Evolutionary conservation across 2,113 vertebrate genomes (phyloP).

Genomic region (Ciconia stormi): DNA sequence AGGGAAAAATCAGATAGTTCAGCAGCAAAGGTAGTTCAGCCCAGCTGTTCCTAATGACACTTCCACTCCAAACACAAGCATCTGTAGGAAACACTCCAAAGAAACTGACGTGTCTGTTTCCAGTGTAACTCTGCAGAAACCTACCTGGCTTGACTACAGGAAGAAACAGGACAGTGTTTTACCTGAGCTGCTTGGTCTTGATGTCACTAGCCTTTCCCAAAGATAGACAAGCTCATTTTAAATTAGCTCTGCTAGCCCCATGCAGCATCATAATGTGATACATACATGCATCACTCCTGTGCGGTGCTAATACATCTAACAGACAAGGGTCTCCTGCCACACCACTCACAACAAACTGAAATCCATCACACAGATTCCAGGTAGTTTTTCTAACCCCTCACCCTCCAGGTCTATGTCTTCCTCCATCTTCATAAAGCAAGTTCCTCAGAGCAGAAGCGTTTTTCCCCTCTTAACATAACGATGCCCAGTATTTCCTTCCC

Average conservation of each 20-base stretch:
- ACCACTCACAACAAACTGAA: not conserved
- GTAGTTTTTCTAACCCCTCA: not conserved
- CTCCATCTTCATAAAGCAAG: not conserved
- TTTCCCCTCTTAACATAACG: not conserved
- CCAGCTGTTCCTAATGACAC: not conserved
- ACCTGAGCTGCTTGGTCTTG: not conserved
- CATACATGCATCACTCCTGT: rapidly evolving
- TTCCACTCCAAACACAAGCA: not conserved
- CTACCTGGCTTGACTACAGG: not conserved
- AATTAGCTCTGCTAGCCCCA: not conserved
- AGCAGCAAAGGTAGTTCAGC: not conserved
- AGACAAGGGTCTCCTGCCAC: not conserved
- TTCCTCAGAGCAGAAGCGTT: not conserved
- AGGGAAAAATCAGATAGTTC: not conserved
- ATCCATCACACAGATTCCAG: not conserved
- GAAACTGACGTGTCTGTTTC: not conserved
- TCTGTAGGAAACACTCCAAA: not conserved
- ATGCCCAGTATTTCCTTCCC: not conserved
- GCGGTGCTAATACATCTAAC: not conserved
- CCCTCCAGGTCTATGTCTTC: not conserved
- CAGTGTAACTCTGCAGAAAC: not conserved
- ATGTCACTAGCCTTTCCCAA: not conserved
- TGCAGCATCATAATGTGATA: not conserved
- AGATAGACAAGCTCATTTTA: not conserved
- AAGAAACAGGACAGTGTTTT: not conserved